These are phyloP conservation scores for Athetis lepigone DNA, from an alignment of 2,888 invertebrate species.

Conservation along the genomic window DNA sequence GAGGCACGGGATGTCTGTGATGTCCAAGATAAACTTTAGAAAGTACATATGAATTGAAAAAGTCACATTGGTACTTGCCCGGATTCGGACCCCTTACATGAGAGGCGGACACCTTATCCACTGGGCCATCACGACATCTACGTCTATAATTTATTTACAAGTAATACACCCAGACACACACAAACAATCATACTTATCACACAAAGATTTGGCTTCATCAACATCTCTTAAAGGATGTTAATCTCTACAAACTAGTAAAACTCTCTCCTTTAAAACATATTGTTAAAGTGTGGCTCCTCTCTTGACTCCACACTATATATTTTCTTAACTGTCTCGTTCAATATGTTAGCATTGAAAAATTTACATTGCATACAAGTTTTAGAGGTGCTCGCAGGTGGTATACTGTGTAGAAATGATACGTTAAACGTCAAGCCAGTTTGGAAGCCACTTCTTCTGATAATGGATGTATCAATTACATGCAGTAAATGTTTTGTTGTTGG, in stretches of 20 bases:
- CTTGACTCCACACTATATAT: constrained; percentile 52
- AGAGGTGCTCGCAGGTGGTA: constrained; percentile 39
- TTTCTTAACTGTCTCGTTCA: constrained; percentile 56
- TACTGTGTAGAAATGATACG: constrained; percentile 43
- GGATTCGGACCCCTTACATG: no score
- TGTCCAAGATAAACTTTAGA: no score
- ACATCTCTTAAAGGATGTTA: background rate
- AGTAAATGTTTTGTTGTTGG: background rate
- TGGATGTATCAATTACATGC: constrained; percentile 48
- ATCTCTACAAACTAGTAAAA: constrained; percentile 22
- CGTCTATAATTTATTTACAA: no score
- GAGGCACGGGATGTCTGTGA: no score
- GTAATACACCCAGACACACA: no score
- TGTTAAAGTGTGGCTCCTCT: constrained; percentile 28
- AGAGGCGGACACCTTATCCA: no score
- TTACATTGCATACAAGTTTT: constrained; percentile 49
- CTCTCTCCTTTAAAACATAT: constrained; percentile 30
- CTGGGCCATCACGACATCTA: no score
- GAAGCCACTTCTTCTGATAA: constrained; percentile 21
- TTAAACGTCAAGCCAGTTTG: constrained; percentile 50
- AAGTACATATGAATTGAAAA: no score
- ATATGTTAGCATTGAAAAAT: constrained; percentile 60
- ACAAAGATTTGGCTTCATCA: background rate
- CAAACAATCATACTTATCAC: no score
- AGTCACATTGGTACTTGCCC: no score